Conservation (phyloP, 2,113 vertebrate species). For the Gallinago paraguaiae region DNA sequence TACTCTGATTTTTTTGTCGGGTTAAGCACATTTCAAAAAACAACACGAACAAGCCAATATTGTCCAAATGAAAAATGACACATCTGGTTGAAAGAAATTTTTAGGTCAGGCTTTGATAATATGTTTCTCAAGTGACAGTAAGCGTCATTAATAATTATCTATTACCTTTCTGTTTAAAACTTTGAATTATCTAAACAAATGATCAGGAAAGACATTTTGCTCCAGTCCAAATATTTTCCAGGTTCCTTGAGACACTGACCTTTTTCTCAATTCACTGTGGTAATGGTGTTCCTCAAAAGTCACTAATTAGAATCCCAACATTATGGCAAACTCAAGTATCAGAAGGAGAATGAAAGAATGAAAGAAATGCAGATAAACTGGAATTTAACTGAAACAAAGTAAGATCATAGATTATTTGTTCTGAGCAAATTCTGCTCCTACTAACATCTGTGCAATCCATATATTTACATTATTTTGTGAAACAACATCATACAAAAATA, state of each 20-base stretch:
- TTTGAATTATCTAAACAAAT: neutral
- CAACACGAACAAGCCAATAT: neutral
- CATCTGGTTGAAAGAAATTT: neutral
- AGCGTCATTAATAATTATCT: neutral
- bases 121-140: neutral
- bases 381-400: neutral
- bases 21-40: slow-evolving; percentile 14
- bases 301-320: slow-evolving; percentile 1
- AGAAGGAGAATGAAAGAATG: neutral
- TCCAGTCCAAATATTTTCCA: neutral
- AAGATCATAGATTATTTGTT: neutral
- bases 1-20: neutral
- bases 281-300: neutral
- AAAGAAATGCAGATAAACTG: neutral
- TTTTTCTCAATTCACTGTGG: neutral
- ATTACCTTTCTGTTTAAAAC: neutral
- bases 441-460: neutral
- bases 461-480: neutral
- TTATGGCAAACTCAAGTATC: neutral
- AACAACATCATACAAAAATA: neutral
- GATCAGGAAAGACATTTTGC: neutral
- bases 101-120: neutral
- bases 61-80: slow-evolving; percentile 31
- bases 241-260: neutral
- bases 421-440: neutral